phyloP scores from a whole-genome alignment of 2,113 vertebrate species.

The Gavialis gangeticus region DNA sequence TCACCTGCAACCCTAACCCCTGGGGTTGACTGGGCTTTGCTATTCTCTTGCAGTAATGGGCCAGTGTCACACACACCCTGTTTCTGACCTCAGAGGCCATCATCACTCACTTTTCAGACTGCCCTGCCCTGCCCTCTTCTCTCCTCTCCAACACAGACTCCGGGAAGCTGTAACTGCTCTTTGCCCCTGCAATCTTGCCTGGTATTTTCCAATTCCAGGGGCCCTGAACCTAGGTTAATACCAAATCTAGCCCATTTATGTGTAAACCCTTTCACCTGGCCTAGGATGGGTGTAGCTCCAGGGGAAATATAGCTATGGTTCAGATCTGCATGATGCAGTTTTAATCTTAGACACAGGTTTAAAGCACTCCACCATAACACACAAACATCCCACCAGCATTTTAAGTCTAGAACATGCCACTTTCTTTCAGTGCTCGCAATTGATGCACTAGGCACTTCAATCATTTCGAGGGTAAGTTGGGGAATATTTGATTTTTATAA shows the following conservation, averaged over 20 bases:
- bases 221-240: neutral
- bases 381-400: neutral
- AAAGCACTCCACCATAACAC: neutral
- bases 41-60: neutral
- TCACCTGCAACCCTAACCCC: too few species aligned
- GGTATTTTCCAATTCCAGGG: too few species aligned
- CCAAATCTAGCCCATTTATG: neutral
- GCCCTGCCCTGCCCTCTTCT: neutral
- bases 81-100: rapidly evolving
- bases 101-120: neutral
- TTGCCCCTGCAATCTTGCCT: rapidly evolving
- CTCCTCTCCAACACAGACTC: neutral
- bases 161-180: neutral
- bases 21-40: neutral
- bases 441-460: neutral
- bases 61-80: neutral
- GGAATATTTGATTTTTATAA: neutral
- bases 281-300: neutral
- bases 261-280: neutral
- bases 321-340: neutral
- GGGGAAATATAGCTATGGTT: neutral
- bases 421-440: neutral
- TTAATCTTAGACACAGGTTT: neutral
- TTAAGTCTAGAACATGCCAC: neutral
- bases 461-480: neutral